Conservation (phyloP, 92 coral and sea anemone species). For the Pocillopora meandrina region DNA sequence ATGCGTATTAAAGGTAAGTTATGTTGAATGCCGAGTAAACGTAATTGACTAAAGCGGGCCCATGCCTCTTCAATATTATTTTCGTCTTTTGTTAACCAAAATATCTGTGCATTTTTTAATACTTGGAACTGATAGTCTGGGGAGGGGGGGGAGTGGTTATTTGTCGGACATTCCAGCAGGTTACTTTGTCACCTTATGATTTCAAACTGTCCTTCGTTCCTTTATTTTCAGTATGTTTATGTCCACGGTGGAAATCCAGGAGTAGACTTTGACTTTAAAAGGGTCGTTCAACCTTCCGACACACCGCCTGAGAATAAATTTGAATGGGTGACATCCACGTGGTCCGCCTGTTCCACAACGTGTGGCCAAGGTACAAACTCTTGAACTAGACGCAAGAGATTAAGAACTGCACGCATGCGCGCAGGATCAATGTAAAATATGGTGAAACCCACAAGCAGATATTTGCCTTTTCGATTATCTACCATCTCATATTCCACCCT, state of each 20-base stretch:
- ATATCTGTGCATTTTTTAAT: too few relatives aligned
- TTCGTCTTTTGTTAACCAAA: too few relatives aligned
- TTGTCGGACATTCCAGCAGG: too few relatives aligned
- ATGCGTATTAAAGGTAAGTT: neutral
- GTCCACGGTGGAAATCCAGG: constrained; percentile 2
- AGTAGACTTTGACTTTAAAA: neutral
- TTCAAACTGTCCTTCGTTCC: neutral
- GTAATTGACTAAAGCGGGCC: neutral
- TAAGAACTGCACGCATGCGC: too few relatives aligned
- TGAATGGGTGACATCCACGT: neutral
- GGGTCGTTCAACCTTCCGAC: neutral
- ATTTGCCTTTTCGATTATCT: neutral
- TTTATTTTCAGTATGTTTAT: neutral
- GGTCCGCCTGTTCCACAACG: neutral
- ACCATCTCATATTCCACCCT: neutral
- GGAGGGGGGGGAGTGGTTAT: too few relatives aligned
- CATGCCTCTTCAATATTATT: neutral
- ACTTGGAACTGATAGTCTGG: too few relatives aligned
- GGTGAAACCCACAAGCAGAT: too few relatives aligned
- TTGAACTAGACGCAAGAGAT: too few relatives aligned
- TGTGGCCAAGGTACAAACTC: constrained; percentile 5
- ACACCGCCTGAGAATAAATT: neutral
- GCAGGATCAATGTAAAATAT: too few relatives aligned
- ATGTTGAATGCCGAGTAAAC: too few relatives aligned
- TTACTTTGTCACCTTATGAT: neutral